These are phyloP conservation scores for Epinephelus cyanopodus DNA, from an alignment of 2,113 vertebrate genomes.

Conservation along the genomic window DNA sequence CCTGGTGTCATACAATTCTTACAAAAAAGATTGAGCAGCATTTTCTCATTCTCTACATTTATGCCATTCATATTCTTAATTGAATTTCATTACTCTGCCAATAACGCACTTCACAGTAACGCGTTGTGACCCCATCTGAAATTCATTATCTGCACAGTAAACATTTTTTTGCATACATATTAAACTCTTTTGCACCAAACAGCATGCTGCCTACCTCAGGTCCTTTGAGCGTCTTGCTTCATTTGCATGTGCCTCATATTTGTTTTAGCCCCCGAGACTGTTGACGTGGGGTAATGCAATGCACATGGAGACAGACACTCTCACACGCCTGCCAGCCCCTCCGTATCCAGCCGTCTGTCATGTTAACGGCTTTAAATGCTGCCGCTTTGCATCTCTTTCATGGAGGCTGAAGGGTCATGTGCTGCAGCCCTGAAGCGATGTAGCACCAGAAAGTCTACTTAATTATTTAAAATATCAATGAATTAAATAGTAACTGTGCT, in stretches of 20 bases:
- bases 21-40: constrained; percentile 28
- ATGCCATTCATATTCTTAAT: constrained; percentile 63
- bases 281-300: constrained; percentile 65
- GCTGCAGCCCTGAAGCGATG: constrained; percentile 33
- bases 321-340: constrained; percentile 60
- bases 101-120: constrained; percentile 68
- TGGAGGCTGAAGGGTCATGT: constrained; percentile 55
- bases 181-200: constrained; percentile 66
- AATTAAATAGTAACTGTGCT: constrained; percentile 62
- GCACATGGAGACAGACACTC: constrained; percentile 56
- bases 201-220: constrained; percentile 57
- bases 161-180: constrained; percentile 81
- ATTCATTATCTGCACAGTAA: constrained; percentile 76
- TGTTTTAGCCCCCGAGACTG: constrained; percentile 69
- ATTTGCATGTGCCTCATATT: constrained; percentile 82
- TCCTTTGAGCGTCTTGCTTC: constrained; percentile 59
- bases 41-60: constrained; percentile 28
- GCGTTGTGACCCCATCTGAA: constrained; percentile 70
- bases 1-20: constrained; percentile 8
- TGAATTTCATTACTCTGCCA: constrained; percentile 63
- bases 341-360: constrained; percentile 75
- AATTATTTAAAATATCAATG: constrained; percentile 66
- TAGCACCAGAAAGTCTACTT: constrained; percentile 54
- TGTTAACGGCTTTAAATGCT: constrained; percentile 72
- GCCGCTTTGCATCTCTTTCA: constrained; percentile 63